These are phyloP conservation scores for Colletes collaris DNA, from an alignment of 2,888 invertebrate species.

Conservation along the genomic window DNA sequence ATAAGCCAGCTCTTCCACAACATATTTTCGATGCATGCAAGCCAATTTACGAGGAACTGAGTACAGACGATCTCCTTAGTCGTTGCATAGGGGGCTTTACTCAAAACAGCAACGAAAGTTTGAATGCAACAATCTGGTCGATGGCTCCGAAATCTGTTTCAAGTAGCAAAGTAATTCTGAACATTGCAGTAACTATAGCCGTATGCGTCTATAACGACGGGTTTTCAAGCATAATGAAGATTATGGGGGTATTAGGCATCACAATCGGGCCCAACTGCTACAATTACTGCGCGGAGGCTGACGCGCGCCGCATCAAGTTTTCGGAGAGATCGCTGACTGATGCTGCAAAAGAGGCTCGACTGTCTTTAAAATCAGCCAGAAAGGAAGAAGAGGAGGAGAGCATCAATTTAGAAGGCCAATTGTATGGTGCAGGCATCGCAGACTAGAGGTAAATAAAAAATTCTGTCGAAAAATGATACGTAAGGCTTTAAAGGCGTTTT, in stretches of 20 bases:
- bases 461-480: not conserved
- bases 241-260: conserved; percentile 35
- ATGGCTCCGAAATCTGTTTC: conserved; percentile 51
- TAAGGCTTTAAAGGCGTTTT: too few species aligned
- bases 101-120: conserved; percentile 54
- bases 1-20: too few species aligned
- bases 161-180: conserved; percentile 45
- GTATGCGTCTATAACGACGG: conserved; percentile 42
- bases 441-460: conserved; percentile 4
- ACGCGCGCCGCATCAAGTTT: conserved; percentile 30
- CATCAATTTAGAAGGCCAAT: conserved; percentile 24
- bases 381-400: conserved; percentile 11
- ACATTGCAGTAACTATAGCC: conserved; percentile 45
- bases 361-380: conserved; percentile 6
- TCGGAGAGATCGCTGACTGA: conserved; percentile 28
- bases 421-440: conserved; percentile 26
- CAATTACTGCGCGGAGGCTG: conserved; percentile 26
- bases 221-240: conserved; percentile 28
- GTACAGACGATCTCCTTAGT: too few species aligned
- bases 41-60: too few species aligned
- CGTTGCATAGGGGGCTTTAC: too few species aligned
- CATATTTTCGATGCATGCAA: too few species aligned
- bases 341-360: conserved; percentile 40
- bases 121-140: conserved; percentile 48
- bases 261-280: conserved; percentile 29